Percentiles rank a stretch among this genome's conserved stretches.
phyloP scores from a whole-genome alignment of 2,888 invertebrate species.

The Eremobia ochroleuca region DNA sequence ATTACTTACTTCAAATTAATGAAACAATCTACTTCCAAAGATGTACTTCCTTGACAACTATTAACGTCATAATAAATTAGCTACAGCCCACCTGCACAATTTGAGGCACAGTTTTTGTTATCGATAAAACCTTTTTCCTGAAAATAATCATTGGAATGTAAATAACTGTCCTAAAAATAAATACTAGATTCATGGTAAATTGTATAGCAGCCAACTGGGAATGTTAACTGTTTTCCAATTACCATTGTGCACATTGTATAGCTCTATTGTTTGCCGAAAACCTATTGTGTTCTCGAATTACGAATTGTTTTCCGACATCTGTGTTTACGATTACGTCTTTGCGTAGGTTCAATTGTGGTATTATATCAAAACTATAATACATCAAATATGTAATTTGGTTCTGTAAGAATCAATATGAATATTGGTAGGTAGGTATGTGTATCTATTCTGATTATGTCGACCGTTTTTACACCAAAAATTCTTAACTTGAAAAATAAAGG shows the following conservation, averaged over 20 bases:
- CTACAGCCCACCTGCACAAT: background rate
- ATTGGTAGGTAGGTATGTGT: background rate
- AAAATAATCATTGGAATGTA: background rate
- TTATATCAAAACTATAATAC: background rate
- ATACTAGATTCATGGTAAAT: background rate
- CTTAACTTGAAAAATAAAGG: background rate
- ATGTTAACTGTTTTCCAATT: slow-evolving; percentile 52
- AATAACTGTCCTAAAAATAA: background rate
- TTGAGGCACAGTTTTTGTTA: too few relatives aligned
- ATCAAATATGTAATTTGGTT: background rate
- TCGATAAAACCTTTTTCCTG: background rate
- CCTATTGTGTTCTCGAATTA: slow-evolving; percentile 48
- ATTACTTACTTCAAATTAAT: too few relatives aligned
- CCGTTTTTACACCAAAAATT: background rate
- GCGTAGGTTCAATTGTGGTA: slow-evolving; percentile 17
- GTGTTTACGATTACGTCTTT: slow-evolving; percentile 31
- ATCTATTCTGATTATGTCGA: background rate
- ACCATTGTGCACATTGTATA: slow-evolving; percentile 55
- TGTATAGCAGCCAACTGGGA: slow-evolving; percentile 12
- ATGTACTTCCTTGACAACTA: too few relatives aligned
- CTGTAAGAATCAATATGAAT: background rate
- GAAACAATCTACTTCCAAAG: too few relatives aligned
- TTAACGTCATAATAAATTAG: background rate
- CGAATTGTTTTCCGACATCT: slow-evolving; percentile 48
- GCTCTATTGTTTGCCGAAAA: slow-evolving; percentile 50